Base-by-base conservation (phyloP, 2,113 vertebrate genomes). In the Brevimyrus niger region DNA sequence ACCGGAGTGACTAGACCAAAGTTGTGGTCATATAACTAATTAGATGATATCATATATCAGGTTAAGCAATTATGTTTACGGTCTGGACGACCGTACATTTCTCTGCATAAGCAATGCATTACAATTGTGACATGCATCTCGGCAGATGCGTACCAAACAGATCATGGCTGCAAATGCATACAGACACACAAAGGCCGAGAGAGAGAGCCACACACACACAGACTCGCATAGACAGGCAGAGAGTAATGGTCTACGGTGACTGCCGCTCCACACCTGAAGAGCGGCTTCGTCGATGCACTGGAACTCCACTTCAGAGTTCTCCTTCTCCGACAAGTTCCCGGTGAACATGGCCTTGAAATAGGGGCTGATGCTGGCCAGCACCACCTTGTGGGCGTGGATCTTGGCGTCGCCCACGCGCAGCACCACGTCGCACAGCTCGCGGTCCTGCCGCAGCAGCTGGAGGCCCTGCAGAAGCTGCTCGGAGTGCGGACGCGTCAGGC, bases 271-370 rank as follows among this genome's bases (percentile, higher is more conserved):
- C 44, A 96, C 98, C 96, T 98, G 97, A 88, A 99, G 94, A 1
- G 98, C 98, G 0, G 97, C 95, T 93, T 99, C 98, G 0, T 98
- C 98, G 0, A 99, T 94, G 92, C 98, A 98, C 94, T 98, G 98
- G 94, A 99, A 99, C 91, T 99, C 98, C 90, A 99, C 98, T 93
- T 99, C 98, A 0, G 97, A 95, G 89, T 98, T 99, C 94, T 98
- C 98, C 92, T 99, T 99, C 94, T 99, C 98, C 0, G 98, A 99
- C 50, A 99, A 96, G 94, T 97, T 99, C 86, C 98, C 98, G 0
- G 98, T 98, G 95, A 99, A 99, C 98, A 99, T 99, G 94, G 98
- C 98, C 95, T 98, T 99, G 95, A 99, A 99, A 94, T 99, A 99
- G 0, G 98, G 98, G 91, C 98, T 99, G 95, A 99, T 97, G 95